Base-by-base conservation (phyloP, 2,888 invertebrate genomes). In the Lepidocyrtoides sp. region DNA sequence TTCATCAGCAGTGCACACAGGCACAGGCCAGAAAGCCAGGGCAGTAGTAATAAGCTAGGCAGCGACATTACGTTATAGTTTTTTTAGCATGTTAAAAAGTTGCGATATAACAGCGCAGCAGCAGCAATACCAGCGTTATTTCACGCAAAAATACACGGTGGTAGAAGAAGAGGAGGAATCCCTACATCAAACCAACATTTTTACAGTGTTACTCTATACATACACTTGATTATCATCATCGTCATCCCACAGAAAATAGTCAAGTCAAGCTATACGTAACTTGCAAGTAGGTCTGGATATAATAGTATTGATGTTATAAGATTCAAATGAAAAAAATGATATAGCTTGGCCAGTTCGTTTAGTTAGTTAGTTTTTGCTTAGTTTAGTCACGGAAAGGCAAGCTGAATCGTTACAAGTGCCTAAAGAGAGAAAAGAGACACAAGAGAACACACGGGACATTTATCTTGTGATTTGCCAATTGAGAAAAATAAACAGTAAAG, bases 41-140 rank as follows among this genome's bases (percentile, higher is more conserved):
- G 17, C 54, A 57, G 17, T n/a, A n/a, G n/a, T n/a, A n/a, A n/a
- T n/a, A n/a, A n/a, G n/a, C 20, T 57, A 17, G 60, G 60, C 66
- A 66, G 66, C 66, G 14, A 26, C n/a, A 66, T 29, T 32, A 66
- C 32, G 57, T 66, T 66, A 66, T 63, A n/a, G n/a, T n/a, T 7
- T 32, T 66, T 66, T 66, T n/a, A n/a, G 20, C 32, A 66, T 12
- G 66, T 66, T 23, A n/a, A 26, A 23, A 23, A 60, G 26, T 60
- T 60, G 60, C 23, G n/a, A 26, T 60, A 32, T 29, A 66, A 66
- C 66, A 66, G 66, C 66, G 66, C 66, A 66, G 66, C 66, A 60
- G 66, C 63, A 63, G 20, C 17, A 63, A 14, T 0, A 63, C 14
- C 63, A 63, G 63, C 26, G 63, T 29, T 57, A 57, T 57, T 57